These are phyloP conservation scores for Pegoplata infirma DNA, from an alignment of 2,888 invertebrate species.

Conservation along the genomic window DNA sequence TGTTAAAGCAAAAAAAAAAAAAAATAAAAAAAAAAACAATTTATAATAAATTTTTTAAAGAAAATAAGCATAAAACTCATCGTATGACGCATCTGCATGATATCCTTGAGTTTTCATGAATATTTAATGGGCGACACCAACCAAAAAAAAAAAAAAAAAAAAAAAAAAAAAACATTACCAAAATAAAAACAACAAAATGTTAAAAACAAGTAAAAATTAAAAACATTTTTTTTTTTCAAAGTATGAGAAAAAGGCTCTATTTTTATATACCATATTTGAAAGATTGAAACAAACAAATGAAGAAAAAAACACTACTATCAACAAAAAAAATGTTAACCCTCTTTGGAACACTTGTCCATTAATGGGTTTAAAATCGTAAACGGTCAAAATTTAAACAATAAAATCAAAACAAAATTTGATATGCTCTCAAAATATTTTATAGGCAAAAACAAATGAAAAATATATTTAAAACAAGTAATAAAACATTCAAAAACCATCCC, in stretches of 20 bases:
- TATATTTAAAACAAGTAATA: too few relatives aligned
- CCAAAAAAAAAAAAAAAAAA: too few relatives aligned
- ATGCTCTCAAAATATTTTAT: too few relatives aligned
- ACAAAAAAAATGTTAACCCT: not conserved
- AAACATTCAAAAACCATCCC: too few relatives aligned
- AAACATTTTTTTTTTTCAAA: not conserved
- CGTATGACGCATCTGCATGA: slow-evolving; percentile 45
- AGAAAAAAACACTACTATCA: not conserved
- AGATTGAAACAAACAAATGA: slow-evolving; percentile 7
- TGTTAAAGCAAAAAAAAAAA: not conserved
- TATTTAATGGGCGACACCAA: slow-evolving; percentile 60
- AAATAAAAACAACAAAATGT: not conserved
- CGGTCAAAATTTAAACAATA: too few relatives aligned
- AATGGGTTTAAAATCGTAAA: too few relatives aligned
- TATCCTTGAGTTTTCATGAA: slow-evolving; percentile 59
- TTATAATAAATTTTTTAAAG: slow-evolving; percentile 22
- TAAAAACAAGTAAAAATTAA: not conserved
- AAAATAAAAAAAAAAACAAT: slow-evolving; percentile 23
- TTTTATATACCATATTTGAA: slow-evolving; percentile 1
- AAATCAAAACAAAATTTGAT: too few relatives aligned
- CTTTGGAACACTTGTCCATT: too few relatives aligned
- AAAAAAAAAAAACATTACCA: slow-evolving; percentile 42
- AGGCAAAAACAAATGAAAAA: too few relatives aligned
- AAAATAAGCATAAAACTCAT: slow-evolving; percentile 34
- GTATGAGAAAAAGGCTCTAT: slow-evolving; percentile 13